These are phyloP conservation scores for Gymnoscopelus braueri DNA, from an alignment of 2,797 vertebrate genomes.

Conservation along the genomic window DNA sequence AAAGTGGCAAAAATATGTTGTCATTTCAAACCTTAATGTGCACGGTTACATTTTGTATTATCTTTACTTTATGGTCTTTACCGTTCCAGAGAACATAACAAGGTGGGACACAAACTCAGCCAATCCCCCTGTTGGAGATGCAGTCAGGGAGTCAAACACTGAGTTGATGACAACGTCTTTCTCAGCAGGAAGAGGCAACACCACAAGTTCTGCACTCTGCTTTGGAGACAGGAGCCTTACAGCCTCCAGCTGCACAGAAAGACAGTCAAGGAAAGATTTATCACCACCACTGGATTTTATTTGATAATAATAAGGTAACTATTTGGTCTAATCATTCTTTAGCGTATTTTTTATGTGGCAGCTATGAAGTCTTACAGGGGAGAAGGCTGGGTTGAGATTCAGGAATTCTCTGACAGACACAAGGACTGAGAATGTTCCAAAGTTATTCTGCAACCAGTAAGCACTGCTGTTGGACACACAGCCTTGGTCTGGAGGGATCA, in stretches of 20 bases:
- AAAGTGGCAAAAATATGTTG: constrained; percentile 20
- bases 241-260: constrained; percentile 59
- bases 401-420: constrained; percentile 57
- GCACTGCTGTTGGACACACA: constrained; percentile 63
- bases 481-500: constrained; percentile 45
- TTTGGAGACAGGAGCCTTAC: constrained; percentile 58
- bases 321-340: too few species aligned
- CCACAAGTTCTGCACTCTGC: constrained; percentile 69
- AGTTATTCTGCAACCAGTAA: constrained; percentile 66
- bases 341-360: too few species aligned
- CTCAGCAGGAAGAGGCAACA: constrained; percentile 21
- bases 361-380: constrained; percentile 55
- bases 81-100: constrained; percentile 21
- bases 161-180: constrained; percentile 53
- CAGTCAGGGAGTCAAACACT: constrained; percentile 64
- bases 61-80: constrained; percentile 23
- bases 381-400: constrained; percentile 64
- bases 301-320: too few species aligned
- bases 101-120: constrained; percentile 55
- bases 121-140: constrained; percentile 24
- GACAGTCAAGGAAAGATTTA: too few species aligned
- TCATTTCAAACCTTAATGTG: too few species aligned
- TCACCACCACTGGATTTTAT: not conserved
- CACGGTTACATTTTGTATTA: too few species aligned
- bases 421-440: constrained; percentile 68